Conservation (phyloP, 2,113 vertebrate species). For the Antechinus flavipes region DNA sequence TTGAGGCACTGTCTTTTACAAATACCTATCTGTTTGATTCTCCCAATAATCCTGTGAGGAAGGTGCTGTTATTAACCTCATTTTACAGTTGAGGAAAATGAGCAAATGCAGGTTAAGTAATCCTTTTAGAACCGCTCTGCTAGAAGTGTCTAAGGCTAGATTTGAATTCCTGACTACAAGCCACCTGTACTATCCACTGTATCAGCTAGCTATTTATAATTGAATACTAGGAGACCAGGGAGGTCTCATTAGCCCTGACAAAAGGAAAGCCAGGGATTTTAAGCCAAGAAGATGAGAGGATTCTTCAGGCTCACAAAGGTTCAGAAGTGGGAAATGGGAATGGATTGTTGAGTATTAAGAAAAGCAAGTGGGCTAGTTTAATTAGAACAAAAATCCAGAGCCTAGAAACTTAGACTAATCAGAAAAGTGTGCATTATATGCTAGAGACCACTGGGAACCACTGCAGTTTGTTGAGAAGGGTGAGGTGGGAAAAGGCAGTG, state of each 20-base stretch:
- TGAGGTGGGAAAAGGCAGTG: not conserved
- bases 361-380: not conserved
- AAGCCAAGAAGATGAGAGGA: not conserved
- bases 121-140: not conserved
- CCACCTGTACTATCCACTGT: not conserved
- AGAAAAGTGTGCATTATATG: not conserved
- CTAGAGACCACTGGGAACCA: not conserved
- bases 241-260: not conserved
- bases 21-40: not conserved
- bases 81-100: not conserved
- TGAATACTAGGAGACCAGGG: not conserved
- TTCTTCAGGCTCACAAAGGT: not conserved
- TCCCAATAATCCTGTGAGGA: not conserved
- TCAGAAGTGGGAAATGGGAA: not conserved
- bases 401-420: not conserved
- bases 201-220: not conserved
- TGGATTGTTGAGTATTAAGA: not conserved
- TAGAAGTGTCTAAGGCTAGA: not conserved
- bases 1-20: not conserved
- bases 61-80: not conserved
- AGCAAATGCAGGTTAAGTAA: not conserved
- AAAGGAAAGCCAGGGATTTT: not conserved
- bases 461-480: not conserved
- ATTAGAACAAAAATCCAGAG: not conserved
- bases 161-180: not conserved